Base-by-base conservation (phyloP, 2,797 vertebrate genomes). In the Pristis pectinata region DNA sequence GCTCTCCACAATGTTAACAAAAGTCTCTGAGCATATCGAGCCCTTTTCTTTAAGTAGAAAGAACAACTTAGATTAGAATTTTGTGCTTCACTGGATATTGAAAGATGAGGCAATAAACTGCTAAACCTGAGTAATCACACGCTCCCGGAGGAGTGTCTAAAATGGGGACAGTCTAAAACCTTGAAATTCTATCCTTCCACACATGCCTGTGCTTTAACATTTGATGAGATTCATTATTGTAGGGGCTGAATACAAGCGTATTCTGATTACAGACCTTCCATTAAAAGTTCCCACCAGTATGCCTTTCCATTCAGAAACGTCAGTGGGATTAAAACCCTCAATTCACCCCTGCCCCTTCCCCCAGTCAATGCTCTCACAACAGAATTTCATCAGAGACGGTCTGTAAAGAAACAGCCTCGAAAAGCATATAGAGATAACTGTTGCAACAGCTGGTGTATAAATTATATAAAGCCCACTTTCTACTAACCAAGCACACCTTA, bases 31-130 rank as follows among this genome's bases (percentile, higher is more conserved):
- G 97, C 98, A 98, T 98, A 98, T 98, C 98, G 98, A 97, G 98
- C 97, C 97, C 98, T 98, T 98, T 98, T 99, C 98, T 98, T 98
- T 98, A 98, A 98, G 97, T 98, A 97, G 98, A 97, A 97, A 97
- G 97, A 98, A 98, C 98, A 98, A 98, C 98, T 98, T 98, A 99
- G 98, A 99, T 99, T 98, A 99, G 98, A 99, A 99, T 99, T 99
- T 98, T 99, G 98, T 98, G 99, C 99, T 99, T 98, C 98, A 97
- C 97, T 99, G 98, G 98, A 98, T 98, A 98, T 99, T 99, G 98
- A 99, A 98, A 99, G 98, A 99, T 99, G 98, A 99, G 98, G 98
- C 98, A 99, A 99, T 99, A 99, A 99, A 99, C 97, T 98, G 98
- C 98, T 98, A 99, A 99, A 99, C 98, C 98, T 98, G 98, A 99